Conservation (phyloP, 2,888 invertebrate genomes). For the Mimas tiliae region DNA sequence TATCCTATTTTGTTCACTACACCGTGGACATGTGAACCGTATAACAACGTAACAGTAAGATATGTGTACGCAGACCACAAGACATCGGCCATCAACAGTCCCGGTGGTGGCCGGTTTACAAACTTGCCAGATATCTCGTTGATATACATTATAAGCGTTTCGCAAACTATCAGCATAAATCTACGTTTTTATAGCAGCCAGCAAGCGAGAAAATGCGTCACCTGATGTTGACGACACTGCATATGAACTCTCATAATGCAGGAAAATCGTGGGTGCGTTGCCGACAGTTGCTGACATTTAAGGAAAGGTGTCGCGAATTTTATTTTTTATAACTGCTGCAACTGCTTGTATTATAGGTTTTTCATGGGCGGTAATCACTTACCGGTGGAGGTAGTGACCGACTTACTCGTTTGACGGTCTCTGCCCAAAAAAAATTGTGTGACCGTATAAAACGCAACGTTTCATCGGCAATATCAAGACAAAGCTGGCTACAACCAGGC, state of each 20-base stretch:
- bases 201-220: not conserved
- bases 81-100: constrained; percentile 13
- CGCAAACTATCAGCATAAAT: not conserved
- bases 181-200: not conserved
- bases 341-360: no score
- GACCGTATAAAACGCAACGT: no score
- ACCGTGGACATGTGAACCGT: constrained; percentile 35
- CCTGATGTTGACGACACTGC: not conserved
- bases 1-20: constrained; percentile 54
- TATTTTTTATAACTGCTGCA: no score
- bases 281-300: no score
- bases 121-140: constrained; percentile 35
- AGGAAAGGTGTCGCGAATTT: no score
- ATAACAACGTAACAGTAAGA: constrained; percentile 39
- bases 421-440: no score
- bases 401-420: no score
- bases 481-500: no score
- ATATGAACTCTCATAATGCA: not conserved
- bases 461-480: no score
- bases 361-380: no score
- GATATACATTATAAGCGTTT: not conserved
- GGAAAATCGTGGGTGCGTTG: no score
- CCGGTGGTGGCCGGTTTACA: constrained; percentile 37
- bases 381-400: no score
- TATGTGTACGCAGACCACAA: constrained; percentile 30